Evolutionary conservation across 2,888 invertebrate genomes (phyloP).

Genomic region (Parnassius smintheus): DNA sequence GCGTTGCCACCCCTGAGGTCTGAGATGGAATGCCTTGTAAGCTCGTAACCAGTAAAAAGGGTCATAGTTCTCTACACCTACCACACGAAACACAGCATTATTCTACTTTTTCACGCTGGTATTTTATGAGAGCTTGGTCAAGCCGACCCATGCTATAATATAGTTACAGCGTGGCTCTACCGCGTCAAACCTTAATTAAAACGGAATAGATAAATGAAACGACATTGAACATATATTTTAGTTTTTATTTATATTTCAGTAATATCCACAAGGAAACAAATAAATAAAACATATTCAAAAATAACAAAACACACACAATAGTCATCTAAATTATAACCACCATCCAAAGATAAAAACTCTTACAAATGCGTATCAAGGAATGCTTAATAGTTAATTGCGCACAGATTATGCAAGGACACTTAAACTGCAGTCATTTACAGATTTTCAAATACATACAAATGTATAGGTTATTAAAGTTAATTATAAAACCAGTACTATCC

Average conservation of each 20-base stretch:
- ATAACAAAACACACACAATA: slow-evolving; percentile 1
- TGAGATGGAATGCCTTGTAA: no score
- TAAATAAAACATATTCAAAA: slow-evolving; percentile 5
- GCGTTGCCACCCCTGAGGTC: no score
- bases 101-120: no score
- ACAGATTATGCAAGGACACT: slow-evolving; percentile 14
- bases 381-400: slow-evolving; percentile 21
- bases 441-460: not conserved
- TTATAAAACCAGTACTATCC: not conserved
- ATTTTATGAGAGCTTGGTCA: no score
- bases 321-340: slow-evolving; percentile 12
- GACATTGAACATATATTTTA: not conserved
- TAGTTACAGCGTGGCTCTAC: no score
- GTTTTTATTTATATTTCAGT: slow-evolving; percentile 7
- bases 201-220: no score
- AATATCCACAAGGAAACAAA: slow-evolving; percentile 8
- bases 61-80: no score
- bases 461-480: not conserved
- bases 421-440: not conserved
- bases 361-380: slow-evolving; percentile 26
- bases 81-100: no score
- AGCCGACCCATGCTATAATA: no score
- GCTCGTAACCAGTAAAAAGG: no score
- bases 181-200: no score
- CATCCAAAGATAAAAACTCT: slow-evolving; percentile 7